Evolutionary conservation across 2,797 vertebrate species (phyloP), one percentile per base, ranked within the genome.

Genomic region (Nyctibius grandis): DNA sequence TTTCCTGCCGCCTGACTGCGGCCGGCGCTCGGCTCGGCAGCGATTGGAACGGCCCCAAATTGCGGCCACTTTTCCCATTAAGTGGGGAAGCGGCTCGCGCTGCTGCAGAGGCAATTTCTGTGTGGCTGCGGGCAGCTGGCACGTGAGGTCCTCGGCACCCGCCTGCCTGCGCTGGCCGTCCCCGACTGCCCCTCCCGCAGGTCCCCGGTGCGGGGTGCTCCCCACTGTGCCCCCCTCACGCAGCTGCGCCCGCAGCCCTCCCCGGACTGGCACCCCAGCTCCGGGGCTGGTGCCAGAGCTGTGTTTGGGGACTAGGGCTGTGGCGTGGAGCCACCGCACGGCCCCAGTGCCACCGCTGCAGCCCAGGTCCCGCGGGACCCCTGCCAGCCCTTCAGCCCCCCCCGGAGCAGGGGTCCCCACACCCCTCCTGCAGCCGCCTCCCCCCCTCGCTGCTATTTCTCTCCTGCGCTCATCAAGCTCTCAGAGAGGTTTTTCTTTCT

Each of bases 241-340:
- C 74, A 15, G 63, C 57, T 42, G 57, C 5, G 5, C 12, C 44
- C 36, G 19, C 42, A 26, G 31, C 67, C 16, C 17, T 50, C 17
- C 22, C 51, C 5, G 5, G 16, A 28, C 57, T 42, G 44, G 34
- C 29, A 20, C 22, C 6, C 3, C 1, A 8, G 42, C 6, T 38
- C 31, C 18, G 0, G 0, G 22, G 28, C 20, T 82, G 74, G 26
- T 0, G 0, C 48, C 25, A 61, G 22, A 38, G 44, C 60, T 16
- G 56, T 29, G 1, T 9, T 20, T 3, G 13, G 65, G 70, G 60
- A 60, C 13, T 0, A 5, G 23, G 38, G 5, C 9, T 22, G 5
- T 0, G 0, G n/a, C 33, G 11, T 14, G 51, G 34, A n/a, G 8
- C 60, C 6, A 0, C 19, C 3, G 0, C 36, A 20, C 6, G 6